Conservation (phyloP, 1,140 invertebrate genomes). For the Diabrotica undecimpunctata region DNA sequence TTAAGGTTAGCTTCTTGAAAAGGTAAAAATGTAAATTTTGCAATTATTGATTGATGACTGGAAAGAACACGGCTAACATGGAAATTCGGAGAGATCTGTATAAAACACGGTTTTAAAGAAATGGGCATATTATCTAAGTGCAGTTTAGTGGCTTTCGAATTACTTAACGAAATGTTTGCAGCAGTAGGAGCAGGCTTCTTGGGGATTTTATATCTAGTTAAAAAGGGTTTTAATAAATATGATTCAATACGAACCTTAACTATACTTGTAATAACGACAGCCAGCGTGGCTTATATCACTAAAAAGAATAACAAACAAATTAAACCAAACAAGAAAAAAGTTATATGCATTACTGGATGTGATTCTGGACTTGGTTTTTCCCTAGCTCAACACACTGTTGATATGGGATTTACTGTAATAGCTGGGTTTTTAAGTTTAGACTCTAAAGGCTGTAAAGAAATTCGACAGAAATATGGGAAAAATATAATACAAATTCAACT, state of each 20-base stretch:
- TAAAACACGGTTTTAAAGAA: background rate
- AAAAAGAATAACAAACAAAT: conserved; percentile 21
- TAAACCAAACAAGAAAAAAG: conserved; percentile 42
- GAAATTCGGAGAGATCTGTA: no score
- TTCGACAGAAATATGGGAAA: conserved; percentile 43
- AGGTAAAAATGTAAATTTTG: no score
- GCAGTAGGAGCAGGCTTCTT: conserved; percentile 39
- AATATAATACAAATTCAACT: conserved; percentile 53
- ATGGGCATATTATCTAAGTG: conserved; percentile 34
- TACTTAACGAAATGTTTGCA: conserved; percentile 41
- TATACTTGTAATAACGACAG: conserved; percentile 33
- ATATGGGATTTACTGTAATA: conserved; percentile 61
- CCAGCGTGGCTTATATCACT: conserved; percentile 37
- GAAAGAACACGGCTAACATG: no score
- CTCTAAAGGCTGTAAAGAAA: conserved; percentile 45
- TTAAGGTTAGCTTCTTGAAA: no score
- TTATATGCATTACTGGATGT: conserved; percentile 74
- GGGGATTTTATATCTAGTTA: conserved; percentile 35
- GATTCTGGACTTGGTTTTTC: conserved; percentile 79
- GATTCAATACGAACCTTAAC: conserved; percentile 34
- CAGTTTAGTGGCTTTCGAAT: conserved; percentile 36
- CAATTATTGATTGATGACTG: no score
- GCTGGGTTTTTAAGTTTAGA: conserved; percentile 63
- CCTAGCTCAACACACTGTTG: conserved; percentile 58
- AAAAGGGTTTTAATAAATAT: conserved; percentile 35